Base-by-base conservation (phyloP, 1,140 invertebrate genomes). In the Lepidurus couesii region DNA sequence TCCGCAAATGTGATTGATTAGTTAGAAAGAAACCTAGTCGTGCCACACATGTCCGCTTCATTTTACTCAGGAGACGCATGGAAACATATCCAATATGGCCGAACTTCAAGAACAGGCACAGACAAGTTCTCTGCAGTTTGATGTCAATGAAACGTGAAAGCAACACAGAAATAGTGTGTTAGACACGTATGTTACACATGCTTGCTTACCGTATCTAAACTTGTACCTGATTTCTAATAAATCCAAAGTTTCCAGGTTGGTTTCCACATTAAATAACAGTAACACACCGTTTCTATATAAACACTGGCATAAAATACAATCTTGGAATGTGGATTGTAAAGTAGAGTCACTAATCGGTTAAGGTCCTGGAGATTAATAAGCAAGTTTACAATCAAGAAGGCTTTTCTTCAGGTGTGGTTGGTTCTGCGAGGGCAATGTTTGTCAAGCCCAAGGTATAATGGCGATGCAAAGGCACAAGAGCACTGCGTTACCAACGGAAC, bases 31-130 rank as follows among this genome's bases (percentile, higher is more conserved):
- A 34, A 34, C 34, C 3, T 34, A 34, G 34, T 34, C 34, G 34
- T 34, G 21, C 16, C 45, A 65, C 53, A 65, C 53, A 65, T 16
- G 53, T 21, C 21, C 53, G 8, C 53, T n/a, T 13, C 16, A 65
- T 65, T 65, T 65, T 65, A 10, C 13, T 16, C 21, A 21, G 53
- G 53, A 65, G 53, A 65, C 13, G 53, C 53, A 65, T 16, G 53
- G 53, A 65, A 65, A 65, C 53, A 65, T 65, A 65, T 65, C 53
- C 53, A 65, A 65, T 65, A 65, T 65, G 53, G 53, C 53, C 53
- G 53, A 65, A 65, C 16, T n/a, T n/a, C 16, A 11, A 13, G 53
- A 7, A 65, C 9, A 65, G 4, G 53, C 53, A 65, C 6, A 65
- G 53, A 65, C 13, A 65, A 21, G 16, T 7, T 65, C n/a, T 11